phyloP scores from a whole-genome alignment of 2,113 vertebrate species.

The Gasterosteus nipponicus region DNA sequence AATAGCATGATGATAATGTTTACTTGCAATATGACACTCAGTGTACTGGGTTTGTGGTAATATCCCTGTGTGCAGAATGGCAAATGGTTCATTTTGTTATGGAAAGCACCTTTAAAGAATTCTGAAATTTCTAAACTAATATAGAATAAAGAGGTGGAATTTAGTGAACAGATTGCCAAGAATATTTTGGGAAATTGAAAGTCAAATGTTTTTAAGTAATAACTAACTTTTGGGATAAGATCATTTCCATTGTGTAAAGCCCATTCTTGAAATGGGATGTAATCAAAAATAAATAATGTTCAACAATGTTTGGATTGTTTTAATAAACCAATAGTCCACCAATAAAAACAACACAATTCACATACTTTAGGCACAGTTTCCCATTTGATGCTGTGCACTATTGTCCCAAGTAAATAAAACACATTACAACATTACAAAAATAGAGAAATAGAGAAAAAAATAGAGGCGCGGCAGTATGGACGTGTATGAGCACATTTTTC shows the following conservation, averaged over 20 bases:
- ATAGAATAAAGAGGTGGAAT: not conserved
- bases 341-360: constrained; percentile 51
- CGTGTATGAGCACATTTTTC: not conserved
- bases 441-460: not conserved
- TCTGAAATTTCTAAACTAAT: not conserved
- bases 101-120: too few relatives aligned
- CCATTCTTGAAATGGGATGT: not conserved
- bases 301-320: constrained; percentile 28
- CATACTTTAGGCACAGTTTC: constrained; percentile 41
- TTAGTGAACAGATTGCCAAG: not conserved
- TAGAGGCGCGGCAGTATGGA: not conserved
- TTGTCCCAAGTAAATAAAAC: constrained; percentile 76
- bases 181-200: too few relatives aligned
- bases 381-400: constrained; percentile 83
- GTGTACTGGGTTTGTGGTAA: not conserved
- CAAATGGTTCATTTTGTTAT: not conserved
- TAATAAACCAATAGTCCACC: constrained; percentile 52
- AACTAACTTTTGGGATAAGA: too few relatives aligned
- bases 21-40: not conserved
- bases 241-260: not conserved
- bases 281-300: not conserved
- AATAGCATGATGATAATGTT: not conserved
- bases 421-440: constrained; percentile 4
- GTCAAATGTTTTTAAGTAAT: not conserved
- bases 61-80: not conserved